Evolutionary conservation across 2,113 vertebrate species (phyloP), one percentile per base, ranked within the genome.

Genomic region (Hyaena hyaena): DNA sequence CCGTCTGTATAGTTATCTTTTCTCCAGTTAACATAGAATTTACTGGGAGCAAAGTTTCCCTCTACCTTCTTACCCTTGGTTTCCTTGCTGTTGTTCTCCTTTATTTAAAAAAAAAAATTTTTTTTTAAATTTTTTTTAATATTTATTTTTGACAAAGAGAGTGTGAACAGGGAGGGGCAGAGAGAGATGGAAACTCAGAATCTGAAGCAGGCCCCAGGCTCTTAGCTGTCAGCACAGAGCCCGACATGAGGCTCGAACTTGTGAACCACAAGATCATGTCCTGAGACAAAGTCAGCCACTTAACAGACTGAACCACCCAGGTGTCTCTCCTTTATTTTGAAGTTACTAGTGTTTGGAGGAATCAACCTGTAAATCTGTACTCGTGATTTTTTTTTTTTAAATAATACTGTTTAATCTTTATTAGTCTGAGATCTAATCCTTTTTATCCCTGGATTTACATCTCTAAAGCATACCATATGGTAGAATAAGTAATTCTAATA

Each of bases 401-500:
- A 8, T n/a, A 28, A 15, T 92, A 39, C 10, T 53, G 11, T 88
- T 80, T 83, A 87, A 45, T 84, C 4, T 86, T 23, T 83, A 1
- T 66, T 77, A 74, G 31, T 83, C 33, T 88, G 65, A 69, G 31
- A 21, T 73, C 14, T 86, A 79, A 85, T 11, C 89, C 21, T 69
- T 63, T 88, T 90, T 87, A 86, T 87, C 48, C 80, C 45, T 88
- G 79, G 24, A 82, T 94, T 94, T 92, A 79, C 31, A 82, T 94
- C 16, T 91, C 4, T 93, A 88, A 90, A 91, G 66, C 63, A 53
- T 65, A 84, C 12, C n/a, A 26, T 87, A 31, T 76, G 65, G 50
- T 66, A 61, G 73, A 93, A 16, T 93, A 95, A 95, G 2, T 92
- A 92, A 31, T 92, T 90, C 35, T 69, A 87, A 45, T 84, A 86